Percentiles rank a stretch among this genome's conserved stretches.
phyloP scores from a whole-genome alignment of 2,797 vertebrate genomes.

The Notolabrus celidotus region DNA sequence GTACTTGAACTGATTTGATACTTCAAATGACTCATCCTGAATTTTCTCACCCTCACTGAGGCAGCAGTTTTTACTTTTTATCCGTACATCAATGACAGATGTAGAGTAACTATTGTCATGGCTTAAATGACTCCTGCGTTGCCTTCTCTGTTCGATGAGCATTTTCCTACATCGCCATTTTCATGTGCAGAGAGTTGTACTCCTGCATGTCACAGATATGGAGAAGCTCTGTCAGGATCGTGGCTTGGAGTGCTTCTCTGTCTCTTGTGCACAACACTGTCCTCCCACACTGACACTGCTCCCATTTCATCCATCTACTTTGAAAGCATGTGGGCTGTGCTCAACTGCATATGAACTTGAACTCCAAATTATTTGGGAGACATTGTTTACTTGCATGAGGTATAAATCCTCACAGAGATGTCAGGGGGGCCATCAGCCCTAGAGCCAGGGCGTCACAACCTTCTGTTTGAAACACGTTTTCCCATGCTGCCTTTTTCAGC shows the following conservation, averaged over 20 bases:
- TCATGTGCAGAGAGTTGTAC: constrained; percentile 25
- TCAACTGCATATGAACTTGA: constrained; percentile 39
- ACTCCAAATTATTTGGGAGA: constrained; percentile 14
- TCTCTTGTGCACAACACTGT: constrained; percentile 44
- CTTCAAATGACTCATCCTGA: constrained; percentile 43
- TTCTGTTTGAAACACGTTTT: not conserved
- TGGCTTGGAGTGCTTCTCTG: constrained; percentile 34
- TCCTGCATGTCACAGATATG: constrained; percentile 38
- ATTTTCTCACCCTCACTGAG: constrained; percentile 9
- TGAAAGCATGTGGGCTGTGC: constrained; percentile 56
- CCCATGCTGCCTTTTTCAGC: not conserved
- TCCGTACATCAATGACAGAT: constrained; percentile 16
- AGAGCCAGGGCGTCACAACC: constrained; percentile 9
- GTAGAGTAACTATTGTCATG: constrained; percentile 1
- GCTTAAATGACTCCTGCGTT: constrained; percentile 23
- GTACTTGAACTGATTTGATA: constrained; percentile 34
- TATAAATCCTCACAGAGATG: constrained; percentile 43
- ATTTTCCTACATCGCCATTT: constrained; percentile 5
- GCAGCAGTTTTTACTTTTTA: constrained; percentile 28
- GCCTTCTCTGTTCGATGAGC: not conserved
- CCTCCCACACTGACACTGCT: constrained; percentile 62
- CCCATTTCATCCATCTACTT: constrained; percentile 44
- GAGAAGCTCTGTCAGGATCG: constrained; percentile 15
- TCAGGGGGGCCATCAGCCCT: constrained; percentile 29
- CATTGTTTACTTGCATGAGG: constrained; percentile 28